Percentiles rank a stretch among this genome's conserved stretches.
Evolutionary conservation across 2,888 invertebrate species (phyloP).

Genomic region (Papilio protenor): DNA sequence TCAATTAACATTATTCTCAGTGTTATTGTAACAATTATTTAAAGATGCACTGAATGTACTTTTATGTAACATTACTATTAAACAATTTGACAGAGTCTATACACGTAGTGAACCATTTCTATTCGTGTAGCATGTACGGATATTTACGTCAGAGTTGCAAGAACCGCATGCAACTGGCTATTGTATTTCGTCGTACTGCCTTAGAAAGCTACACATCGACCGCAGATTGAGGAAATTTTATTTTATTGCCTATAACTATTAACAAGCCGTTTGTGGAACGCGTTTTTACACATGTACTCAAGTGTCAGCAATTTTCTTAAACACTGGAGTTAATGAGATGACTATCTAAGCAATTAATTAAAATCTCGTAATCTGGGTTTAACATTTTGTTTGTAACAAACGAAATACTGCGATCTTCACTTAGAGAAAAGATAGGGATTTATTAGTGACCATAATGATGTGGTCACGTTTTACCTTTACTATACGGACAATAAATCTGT

Average conservation of each 20-base stretch:
- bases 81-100: background rate
- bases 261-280: conserved; percentile 56
- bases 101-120: conserved; percentile 32
- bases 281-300: conserved; percentile 46
- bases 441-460: background rate
- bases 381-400: background rate
- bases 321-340: background rate
- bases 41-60: background rate
- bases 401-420: background rate
- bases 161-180: conserved; percentile 33
- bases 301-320: conserved; percentile 12
- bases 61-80: conserved; percentile 14
- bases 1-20: background rate
- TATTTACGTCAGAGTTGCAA: conserved; percentile 21
- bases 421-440: background rate
- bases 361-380: background rate
- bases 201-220: conserved; percentile 42
- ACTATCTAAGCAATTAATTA: too few relatives aligned
- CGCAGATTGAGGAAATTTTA: conserved; percentile 55
- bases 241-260: conserved; percentile 61
- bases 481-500: background rate
- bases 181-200: conserved; percentile 37
- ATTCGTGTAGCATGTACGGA: conserved; percentile 32
- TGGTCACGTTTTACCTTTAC: background rate
- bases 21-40: background rate